These are phyloP conservation scores for Arrhopalites spinosus DNA, from an alignment of 2,888 invertebrate genomes.

Conservation along the genomic window DNA sequence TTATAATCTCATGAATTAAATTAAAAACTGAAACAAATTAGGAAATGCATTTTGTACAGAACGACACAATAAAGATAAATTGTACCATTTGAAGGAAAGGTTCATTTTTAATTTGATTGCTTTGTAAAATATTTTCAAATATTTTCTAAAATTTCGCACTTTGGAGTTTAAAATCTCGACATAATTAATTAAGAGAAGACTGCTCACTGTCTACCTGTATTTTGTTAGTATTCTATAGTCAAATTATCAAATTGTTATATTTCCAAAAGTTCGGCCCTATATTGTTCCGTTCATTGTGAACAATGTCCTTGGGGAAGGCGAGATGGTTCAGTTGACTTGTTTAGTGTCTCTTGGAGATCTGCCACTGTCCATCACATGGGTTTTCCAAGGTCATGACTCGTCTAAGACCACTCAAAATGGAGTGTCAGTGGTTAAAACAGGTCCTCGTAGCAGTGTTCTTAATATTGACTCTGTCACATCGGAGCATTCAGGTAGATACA, in stretches of 20 bases:
- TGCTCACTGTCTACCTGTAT: too few species aligned
- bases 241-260: too few species aligned
- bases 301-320: slow-evolving; percentile 76
- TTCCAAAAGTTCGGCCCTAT: slow-evolving; percentile 63
- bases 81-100: too few species aligned
- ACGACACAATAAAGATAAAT: too few species aligned
- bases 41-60: background rate
- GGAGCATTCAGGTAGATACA: slow-evolving; percentile 59
- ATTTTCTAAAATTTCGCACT: slow-evolving; percentile 64
- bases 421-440: slow-evolving; percentile 60
- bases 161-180: slow-evolving; percentile 69
- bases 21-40: too few species aligned
- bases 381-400: slow-evolving; percentile 66
- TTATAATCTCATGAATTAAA: too few species aligned
- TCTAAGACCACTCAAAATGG: slow-evolving; percentile 37
- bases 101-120: background rate
- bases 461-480: slow-evolving; percentile 62
- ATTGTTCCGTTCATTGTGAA: slow-evolving; percentile 69
- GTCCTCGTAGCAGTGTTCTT: slow-evolving; percentile 67
- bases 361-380: slow-evolving; percentile 70
- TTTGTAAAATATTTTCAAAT: slow-evolving; percentile 60
- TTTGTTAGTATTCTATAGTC: too few species aligned
- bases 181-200: background rate
- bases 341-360: slow-evolving; percentile 76
- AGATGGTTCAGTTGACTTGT: slow-evolving; percentile 74